Evolutionary conservation across 2,797 vertebrate genomes (phyloP), one percentile per base, ranked within the genome.

Genomic region (Meriones psammophilus): DNA sequence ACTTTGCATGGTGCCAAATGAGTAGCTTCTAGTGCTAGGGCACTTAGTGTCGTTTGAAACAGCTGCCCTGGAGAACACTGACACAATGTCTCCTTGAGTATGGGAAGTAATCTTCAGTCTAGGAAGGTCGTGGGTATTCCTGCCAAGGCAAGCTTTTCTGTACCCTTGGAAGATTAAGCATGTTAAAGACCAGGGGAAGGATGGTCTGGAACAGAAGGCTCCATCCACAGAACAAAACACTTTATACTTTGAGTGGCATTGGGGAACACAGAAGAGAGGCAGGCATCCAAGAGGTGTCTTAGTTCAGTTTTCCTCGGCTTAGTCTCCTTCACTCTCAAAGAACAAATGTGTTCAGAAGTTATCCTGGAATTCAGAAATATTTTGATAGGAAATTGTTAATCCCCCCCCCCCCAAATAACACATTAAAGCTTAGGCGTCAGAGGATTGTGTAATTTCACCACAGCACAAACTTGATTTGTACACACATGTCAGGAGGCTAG

Each of bases 41-140:
- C 74, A 46, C 83, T 89, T 84, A 68, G 42, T 85, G 54, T 89
- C 83, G 84, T 80, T 80, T 78, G 36, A 94, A 92, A 85, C 36
- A 87, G 88, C 81, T 84, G 9, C 14, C n/a, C 20, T 83, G 92
- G 24, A 89, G 68, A 92, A 86, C 24, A 20, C 73, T 39, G 81
- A 15, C 60, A 17, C 30, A 73, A 68, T 0, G 13, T 64, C 6
- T 64, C 39, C 33, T 60, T 66, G 62, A 56, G 36, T 77, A 36
- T 54, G 30, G 60, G 8, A 10, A 50, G 50, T 50, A 17, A 94
- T 77, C 42, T 76, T 84, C 81, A 80, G 33, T 94, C 46, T 56
- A 85, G n/a, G 20, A 81, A 94, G 85, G 90, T 92, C 2, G 1
- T 69, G 69, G 36, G 12, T 80, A 71, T 91, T 64, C 5, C 66